phyloP scores from a whole-genome alignment of 2,888 invertebrate species.

The Ormyrus thymus region DNA sequence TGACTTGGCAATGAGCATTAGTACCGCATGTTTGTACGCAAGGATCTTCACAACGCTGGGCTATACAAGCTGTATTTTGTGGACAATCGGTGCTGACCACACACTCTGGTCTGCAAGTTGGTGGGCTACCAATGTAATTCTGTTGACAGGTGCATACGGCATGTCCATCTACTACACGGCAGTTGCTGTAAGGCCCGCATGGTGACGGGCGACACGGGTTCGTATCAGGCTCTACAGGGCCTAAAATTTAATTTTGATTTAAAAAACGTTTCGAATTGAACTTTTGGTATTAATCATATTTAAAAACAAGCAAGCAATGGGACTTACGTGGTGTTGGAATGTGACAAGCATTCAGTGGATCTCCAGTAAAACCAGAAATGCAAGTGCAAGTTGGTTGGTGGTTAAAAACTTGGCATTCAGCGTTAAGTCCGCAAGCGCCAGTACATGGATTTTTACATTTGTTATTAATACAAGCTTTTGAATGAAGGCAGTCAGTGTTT shows the following conservation, averaged over 20 bases:
- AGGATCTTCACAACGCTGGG: conserved; percentile 87
- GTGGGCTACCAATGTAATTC: conserved; percentile 87
- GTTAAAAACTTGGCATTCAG: conserved; percentile 87
- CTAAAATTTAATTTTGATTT: conserved; percentile 44
- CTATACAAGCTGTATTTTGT: conserved; percentile 87
- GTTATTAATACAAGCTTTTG: conserved; percentile 87
- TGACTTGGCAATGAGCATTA: conserved; percentile 87
- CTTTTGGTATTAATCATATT: neutral
- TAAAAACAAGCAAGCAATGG: neutral
- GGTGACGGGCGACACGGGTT: conserved; percentile 83
- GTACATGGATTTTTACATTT: conserved; percentile 90
- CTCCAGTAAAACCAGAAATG: conserved; percentile 84
- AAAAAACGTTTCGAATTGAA: neutral
- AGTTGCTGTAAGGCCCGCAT: conserved; percentile 88
- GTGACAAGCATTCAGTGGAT: conserved; percentile 86
- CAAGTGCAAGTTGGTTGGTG: conserved; percentile 89
- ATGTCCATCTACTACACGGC: conserved; percentile 83
- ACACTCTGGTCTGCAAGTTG: conserved; percentile 87
- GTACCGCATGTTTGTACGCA: conserved; percentile 89
- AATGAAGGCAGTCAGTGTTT: conserved; percentile 87
- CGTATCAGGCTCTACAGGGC: conserved; percentile 57
- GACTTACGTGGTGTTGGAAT: conserved; percentile 69
- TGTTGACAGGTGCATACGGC: conserved; percentile 88
- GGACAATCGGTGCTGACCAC: conserved; percentile 89
- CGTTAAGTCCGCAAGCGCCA: conserved; percentile 89